Percentiles rank a stretch among this genome's conserved stretches.
Evolutionary conservation across 2,888 invertebrate genomes (phyloP).

Genomic region (Callimorpha dominula): DNA sequence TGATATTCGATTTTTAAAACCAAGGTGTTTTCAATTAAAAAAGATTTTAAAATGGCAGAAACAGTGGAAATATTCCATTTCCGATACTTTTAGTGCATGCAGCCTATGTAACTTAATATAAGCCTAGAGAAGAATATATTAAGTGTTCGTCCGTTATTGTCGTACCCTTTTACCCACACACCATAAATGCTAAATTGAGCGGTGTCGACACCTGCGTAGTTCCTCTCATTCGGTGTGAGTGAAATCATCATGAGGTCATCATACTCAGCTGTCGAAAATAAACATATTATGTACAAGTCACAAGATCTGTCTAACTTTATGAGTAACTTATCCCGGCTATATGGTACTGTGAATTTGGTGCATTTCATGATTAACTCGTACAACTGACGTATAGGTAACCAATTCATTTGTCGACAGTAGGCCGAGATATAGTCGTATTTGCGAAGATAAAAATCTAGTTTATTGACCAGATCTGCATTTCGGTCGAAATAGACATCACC

Average conservation of each 20-base stretch:
- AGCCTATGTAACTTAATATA: neutral
- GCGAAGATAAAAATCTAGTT: neutral
- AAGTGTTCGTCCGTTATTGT: neutral
- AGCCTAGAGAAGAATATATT: neutral
- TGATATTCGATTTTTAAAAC: too few species aligned
- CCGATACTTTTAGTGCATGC: too few species aligned
- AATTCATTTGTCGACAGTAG: neutral
- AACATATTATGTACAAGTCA: conserved; percentile 3
- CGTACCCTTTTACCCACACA: conserved; percentile 11
- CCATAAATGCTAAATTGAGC: conserved; percentile 24
- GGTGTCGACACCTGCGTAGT: conserved; percentile 24
- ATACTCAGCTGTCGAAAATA: conserved; percentile 15
- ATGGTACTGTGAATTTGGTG: neutral
- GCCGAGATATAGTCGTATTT: neutral
- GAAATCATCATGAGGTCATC: conserved; percentile 32
- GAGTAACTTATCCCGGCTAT: neutral
- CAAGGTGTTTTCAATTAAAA: too few species aligned
- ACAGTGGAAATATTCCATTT: too few species aligned
- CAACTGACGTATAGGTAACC: too few species aligned
- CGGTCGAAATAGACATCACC: too few species aligned
- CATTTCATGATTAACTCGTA: neutral
- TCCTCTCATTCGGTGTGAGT: conserved; percentile 20
- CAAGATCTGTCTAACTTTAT: neutral
- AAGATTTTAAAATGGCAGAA: too few species aligned
- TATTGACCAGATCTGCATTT: neutral